Percentiles rank a stretch among this genome's conserved stretches.
Conservation (phyloP, 2,888 invertebrate genomes). For the Apeira syringaria region DNA sequence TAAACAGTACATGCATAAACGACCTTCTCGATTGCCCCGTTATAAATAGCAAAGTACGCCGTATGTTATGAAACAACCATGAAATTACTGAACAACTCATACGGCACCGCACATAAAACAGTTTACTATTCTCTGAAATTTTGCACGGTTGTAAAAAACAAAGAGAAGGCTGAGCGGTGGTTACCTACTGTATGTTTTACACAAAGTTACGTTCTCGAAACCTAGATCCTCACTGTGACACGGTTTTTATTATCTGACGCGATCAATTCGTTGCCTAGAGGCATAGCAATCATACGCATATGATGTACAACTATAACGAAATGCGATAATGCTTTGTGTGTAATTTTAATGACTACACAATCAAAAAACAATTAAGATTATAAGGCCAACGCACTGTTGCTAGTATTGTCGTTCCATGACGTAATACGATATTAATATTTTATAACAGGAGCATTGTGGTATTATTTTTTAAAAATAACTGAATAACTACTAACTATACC, state of each 20-base stretch:
- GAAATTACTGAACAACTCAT: conserved; percentile 35
- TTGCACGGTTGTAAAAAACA: conserved; percentile 20
- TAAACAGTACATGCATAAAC: conserved; percentile 35
- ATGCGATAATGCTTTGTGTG: conserved; percentile 22
- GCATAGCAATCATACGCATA: conserved; percentile 21
- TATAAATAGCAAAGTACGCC: conserved; percentile 46
- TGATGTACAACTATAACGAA: conserved; percentile 28
- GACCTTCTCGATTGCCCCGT: conserved; percentile 49
- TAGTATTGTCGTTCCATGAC: conserved; percentile 1
- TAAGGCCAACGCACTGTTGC: conserved; percentile 15
- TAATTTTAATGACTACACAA: conserved; percentile 23
- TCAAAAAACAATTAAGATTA: conserved; percentile 17
- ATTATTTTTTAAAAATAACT: no score
- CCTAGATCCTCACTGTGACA: conserved; percentile 70
- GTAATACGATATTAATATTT: no score
- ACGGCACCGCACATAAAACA: conserved; percentile 16
- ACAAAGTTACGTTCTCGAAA: conserved; percentile 68
- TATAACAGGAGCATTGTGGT: no score
- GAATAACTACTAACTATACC: no score
- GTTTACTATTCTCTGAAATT: conserved; percentile 20
- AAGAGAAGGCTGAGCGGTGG: conserved; percentile 43
- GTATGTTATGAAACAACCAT: conserved; percentile 43
- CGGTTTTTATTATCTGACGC: conserved; percentile 68
- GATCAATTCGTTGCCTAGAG: conserved; percentile 48
- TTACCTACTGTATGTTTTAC: conserved; percentile 56